Base-by-base conservation (phyloP, 2,113 vertebrate genomes). In the Perognathus longimembris region DNA sequence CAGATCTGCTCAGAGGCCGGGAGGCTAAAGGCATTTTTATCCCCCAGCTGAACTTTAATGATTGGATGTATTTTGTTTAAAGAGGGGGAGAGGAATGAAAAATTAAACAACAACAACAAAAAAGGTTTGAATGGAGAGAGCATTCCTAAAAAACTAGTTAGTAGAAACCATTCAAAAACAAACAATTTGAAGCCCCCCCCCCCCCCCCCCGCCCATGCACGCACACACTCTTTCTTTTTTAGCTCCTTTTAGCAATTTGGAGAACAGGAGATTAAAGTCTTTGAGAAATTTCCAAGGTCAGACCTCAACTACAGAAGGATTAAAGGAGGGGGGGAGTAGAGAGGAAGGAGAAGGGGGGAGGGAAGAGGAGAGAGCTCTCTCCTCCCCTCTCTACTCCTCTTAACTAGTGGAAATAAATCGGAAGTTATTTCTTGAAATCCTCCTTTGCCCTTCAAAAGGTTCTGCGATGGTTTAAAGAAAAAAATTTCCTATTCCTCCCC, bases 381-480 rank as follows among this genome's bases (percentile, higher is more conserved):
- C 50, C 24, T 30, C 36, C n/a, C 18, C 18, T 59, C n/a, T 32
- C 54, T 59, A 3, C 10, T 96, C 97, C 96, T 97, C 96, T 97
- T 95, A 97, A 94, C 90, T 96, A 91, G 97, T 84, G 8, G 90
- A 70, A 95, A 93, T 85, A 92, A 94, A 64, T 89, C 40, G 97
- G 98, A 98, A 98, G 97, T 98, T 98, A 96, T 95, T 98, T 93
- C 89, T 95, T 89, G 92, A 97, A 98, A 88, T 94, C 96, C 95
- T 96, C 59, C 97, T 67, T 96, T 95, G 88, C 82, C 91, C 94
- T 70, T 94, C 91, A 66, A 80, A 95, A 95, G 78, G 38, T 67
- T 84, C 87, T 71, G 86, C 67, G 85, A 73, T 89, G 11, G 92
- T 89, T 92, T 67, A 70, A 82, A 64, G 76, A 5, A 26, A 54